Evolutionary conservation across 1,140 invertebrate species (phyloP), one percentile per base, ranked within the genome.

Genomic region (Varroa destructor): DNA sequence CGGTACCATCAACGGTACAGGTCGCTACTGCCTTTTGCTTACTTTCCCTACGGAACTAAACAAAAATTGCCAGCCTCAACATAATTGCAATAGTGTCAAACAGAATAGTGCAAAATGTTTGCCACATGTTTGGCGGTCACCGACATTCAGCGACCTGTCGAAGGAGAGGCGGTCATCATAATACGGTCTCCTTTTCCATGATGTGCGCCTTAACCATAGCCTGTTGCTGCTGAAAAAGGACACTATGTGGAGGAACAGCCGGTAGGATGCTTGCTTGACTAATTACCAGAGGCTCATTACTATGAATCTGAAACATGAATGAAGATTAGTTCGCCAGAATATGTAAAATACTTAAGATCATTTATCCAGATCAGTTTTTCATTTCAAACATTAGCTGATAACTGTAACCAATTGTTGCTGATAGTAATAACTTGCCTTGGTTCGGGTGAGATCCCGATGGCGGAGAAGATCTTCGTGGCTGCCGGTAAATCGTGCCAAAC

Each of bases 121-220:
- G 25, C 46, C 8, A 51, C 8, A 8, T 51, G 46, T 51, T 51
- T 51, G 46, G 46, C 46, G 46, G 46, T 51, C 46, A 51, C 46
- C 46, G 8, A 8, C 46, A 51, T 51, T 51, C 46, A 8, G 46
- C 46, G 46, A 51, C 46, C 46, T 51, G 46, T 51, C 46, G 46
- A 51, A 51, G 46, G 46, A 51, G 46, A 51, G 46, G 46, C 46
- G 46, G 46, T 51, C 46, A 51, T 37, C 36, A 67, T 67, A 67
- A 67, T 8, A 67, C 61, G 37, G 61, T 67, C 61, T 67, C 61
- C 37, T 67, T 67, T 67, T 67, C 61, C 61, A 67, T 67, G 61
- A 67, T 67, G 61, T 67, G 61, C 61, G 61, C 61, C 61, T 67
- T 67, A 12, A 37, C 61, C 61, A 43, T 67, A 2, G 40, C 40